phyloP scores from a whole-genome alignment of 2,797 vertebrate genomes.

The Microctenopoma stevenorrisi region DNA sequence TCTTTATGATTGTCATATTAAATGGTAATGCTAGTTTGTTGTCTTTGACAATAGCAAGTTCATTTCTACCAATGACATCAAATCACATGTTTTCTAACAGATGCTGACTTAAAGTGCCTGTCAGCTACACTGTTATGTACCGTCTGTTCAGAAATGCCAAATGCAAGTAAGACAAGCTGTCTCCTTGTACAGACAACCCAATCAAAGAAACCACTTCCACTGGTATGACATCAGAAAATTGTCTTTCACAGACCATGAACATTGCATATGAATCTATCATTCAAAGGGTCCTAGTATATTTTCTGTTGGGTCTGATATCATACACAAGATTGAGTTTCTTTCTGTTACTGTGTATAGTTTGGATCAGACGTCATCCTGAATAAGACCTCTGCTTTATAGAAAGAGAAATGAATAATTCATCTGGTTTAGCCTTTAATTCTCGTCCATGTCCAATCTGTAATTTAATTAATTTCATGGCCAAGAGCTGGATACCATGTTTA shows the following conservation, averaged over 20 bases:
- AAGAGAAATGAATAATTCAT: conserved; percentile 60
- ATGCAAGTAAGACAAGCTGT: conserved; percentile 72
- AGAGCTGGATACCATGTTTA: conserved; percentile 45
- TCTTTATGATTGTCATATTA: conserved; percentile 54
- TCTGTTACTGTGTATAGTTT: conserved; percentile 40
- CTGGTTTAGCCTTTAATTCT: conserved; percentile 42
- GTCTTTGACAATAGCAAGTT: conserved; percentile 65
- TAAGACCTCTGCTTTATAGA: conserved; percentile 45
- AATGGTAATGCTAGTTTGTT: conserved; percentile 47
- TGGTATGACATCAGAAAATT: conserved; percentile 68
- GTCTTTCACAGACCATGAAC: conserved; percentile 60
- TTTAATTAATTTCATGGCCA: conserved; percentile 59
- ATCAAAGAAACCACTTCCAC: conserved; percentile 72
- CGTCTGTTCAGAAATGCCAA: conserved; percentile 78
- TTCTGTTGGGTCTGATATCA: conserved; percentile 51
- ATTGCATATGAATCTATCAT: conserved; percentile 41
- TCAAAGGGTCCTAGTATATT: conserved; percentile 36
- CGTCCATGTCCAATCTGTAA: conserved; percentile 34
- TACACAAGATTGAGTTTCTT: conserved; percentile 49
- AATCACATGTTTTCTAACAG: conserved; percentile 75
- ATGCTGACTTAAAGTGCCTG: conserved; percentile 77
- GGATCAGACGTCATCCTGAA: conserved; percentile 44
- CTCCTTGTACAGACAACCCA: conserved; percentile 70
- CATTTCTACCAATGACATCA: conserved; percentile 71
- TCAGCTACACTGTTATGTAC: conserved; percentile 70